These are phyloP conservation scores for Tigriopus californicus DNA, from an alignment of 2,888 invertebrate species.

Conservation along the genomic window DNA sequence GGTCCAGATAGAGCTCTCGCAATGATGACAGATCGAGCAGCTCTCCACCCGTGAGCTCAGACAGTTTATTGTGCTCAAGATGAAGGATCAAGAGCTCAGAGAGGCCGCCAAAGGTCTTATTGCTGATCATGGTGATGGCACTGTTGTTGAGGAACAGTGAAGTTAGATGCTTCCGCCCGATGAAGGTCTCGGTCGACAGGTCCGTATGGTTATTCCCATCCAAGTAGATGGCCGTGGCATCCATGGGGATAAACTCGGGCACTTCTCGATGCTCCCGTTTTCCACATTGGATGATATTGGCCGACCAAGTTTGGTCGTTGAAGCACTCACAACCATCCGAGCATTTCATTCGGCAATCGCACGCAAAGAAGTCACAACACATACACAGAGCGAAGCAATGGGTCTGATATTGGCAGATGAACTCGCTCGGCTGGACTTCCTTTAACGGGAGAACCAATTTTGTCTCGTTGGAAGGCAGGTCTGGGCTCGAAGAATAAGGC, in stretches of 20 bases:
- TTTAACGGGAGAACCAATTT: conserved; percentile 21
- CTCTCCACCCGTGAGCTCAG: conserved; percentile 44
- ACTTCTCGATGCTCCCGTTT: conserved; percentile 35
- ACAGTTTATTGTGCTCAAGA: conserved; percentile 50
- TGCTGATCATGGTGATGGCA: conserved; percentile 54
- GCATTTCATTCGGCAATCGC: conserved; percentile 79
- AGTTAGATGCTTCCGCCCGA: conserved; percentile 56
- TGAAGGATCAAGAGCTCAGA: conserved; percentile 52
- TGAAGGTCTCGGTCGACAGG: conserved; percentile 61
- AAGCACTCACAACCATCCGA: conserved; percentile 71
- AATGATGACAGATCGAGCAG: conserved; percentile 56
- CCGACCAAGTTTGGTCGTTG: conserved; percentile 66
- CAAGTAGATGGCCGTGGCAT: conserved; percentile 66
- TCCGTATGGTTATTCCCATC: conserved; percentile 60
- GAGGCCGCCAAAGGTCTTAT: conserved; percentile 60
- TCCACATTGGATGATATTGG: conserved; percentile 66
- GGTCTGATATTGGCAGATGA: conserved; percentile 57
- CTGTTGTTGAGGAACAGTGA: conserved; percentile 55
- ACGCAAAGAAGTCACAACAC: conserved; percentile 74
- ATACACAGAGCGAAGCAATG: conserved; percentile 70
- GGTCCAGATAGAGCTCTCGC: conserved; percentile 49
- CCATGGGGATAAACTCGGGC: conserved; percentile 65
- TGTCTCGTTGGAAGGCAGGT: too few species aligned
- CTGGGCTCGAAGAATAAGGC: conserved; percentile 41
- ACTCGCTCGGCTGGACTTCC: conserved; percentile 45